A percentile compares a stretch with the other conserved stretches of the same genome.
These are phyloP conservation scores for Brachionus plicatilis DNA, from an alignment of 1,140 invertebrate species.

Conservation along the genomic window DNA sequence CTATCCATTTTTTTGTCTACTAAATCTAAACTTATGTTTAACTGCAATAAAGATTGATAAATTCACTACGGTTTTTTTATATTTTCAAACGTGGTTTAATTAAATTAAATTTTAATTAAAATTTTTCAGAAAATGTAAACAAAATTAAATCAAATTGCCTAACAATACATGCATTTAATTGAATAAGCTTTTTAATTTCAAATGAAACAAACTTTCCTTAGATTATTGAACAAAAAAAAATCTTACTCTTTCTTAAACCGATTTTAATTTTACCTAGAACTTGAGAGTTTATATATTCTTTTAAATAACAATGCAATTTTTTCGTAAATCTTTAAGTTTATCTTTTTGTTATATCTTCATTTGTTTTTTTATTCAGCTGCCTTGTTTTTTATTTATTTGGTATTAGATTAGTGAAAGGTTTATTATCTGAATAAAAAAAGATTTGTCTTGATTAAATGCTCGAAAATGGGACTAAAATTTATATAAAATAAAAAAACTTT, in stretches of 20 bases:
- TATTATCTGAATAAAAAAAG: no score
- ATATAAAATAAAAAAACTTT: neutral
- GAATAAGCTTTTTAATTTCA: neutral
- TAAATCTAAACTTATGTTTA: slow-evolving; percentile 60
- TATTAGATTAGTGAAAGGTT: no score
- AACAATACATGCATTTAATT: neutral
- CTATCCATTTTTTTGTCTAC: slow-evolving; percentile 42
- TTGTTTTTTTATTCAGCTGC: no score
- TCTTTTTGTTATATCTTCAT: no score
- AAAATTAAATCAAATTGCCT: neutral
- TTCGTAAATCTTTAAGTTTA: no score
- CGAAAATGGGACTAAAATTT: neutral
- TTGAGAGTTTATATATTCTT: neutral
- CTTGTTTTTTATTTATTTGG: neutral
- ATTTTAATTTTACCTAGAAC: neutral
- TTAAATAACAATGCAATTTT: no score
- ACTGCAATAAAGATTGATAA: no score
- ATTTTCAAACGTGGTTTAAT: neutral
- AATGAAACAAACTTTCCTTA: neutral
- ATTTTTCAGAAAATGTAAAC: neutral
- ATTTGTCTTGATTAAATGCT: no score
- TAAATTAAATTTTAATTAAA: neutral
- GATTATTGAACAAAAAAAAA: no score
- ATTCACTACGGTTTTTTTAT: neutral
- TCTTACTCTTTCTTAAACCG: neutral